Evolutionary conservation across 2,888 invertebrate genomes (phyloP).

Genomic region (Oscheius sp.): DNA sequence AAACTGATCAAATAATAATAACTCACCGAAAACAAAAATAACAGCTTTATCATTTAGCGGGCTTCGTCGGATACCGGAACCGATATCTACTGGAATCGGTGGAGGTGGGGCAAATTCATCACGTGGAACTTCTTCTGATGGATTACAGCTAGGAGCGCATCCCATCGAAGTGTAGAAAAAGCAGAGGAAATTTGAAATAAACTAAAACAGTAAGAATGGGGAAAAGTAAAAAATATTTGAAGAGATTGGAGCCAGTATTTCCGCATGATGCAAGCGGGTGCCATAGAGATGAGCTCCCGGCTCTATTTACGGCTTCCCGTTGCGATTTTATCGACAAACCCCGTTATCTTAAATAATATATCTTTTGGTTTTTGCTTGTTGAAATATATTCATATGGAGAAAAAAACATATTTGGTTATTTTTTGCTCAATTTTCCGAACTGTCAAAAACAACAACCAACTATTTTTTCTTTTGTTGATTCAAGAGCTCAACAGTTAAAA

Average conservation of each 20-base stretch:
- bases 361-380: too few relatives aligned
- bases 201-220: neutral
- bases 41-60: slow-evolving; percentile 41
- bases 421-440: too few relatives aligned
- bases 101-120: slow-evolving; percentile 41
- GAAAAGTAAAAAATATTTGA: neutral
- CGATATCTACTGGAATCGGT: slow-evolving; percentile 51
- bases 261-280: neutral
- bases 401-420: too few relatives aligned
- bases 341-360: too few relatives aligned
- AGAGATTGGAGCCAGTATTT: neutral
- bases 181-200: neutral
- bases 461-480: too few relatives aligned
- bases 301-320: too few relatives aligned
- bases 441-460: too few relatives aligned
- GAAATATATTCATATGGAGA: too few relatives aligned
- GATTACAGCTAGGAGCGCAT: slow-evolving; percentile 40
- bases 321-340: too few relatives aligned
- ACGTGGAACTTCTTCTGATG: slow-evolving; percentile 22
- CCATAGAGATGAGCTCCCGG: neutral
- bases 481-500: too few relatives aligned
- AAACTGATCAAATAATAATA: too few relatives aligned
- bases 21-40: slow-evolving; percentile 66
- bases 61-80: slow-evolving; percentile 30
- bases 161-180: slow-evolving; percentile 48